Evolutionary conservation across 2,797 vertebrate genomes (phyloP), one percentile per base, ranked within the genome.

Genomic region (Paguma larvata): DNA sequence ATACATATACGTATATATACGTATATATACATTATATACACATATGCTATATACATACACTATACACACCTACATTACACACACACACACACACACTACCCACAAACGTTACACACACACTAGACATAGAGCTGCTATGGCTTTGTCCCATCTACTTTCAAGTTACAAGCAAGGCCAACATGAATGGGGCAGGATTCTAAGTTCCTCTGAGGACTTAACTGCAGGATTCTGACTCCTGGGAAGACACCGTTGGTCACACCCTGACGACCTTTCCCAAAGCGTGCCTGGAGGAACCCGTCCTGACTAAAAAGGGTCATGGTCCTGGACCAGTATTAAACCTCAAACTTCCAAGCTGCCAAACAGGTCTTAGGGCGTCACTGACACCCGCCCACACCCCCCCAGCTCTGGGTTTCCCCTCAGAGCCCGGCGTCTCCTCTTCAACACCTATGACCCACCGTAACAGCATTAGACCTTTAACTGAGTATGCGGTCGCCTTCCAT

Each of bases 401-500:
- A 63, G 2, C 0, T 15, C 15, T 5, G 30, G 14, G 59, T 18
- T 65, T 98, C 97, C 92, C 34, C 9, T 5, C 25, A 95, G 98
- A 98, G 96, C 96, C 95, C 5, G 0, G 93, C 89, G 23, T 82
- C 67, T 92, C 97, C 97, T 95, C 89, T 95, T 94, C 95, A 78
- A 94, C 97, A 92, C 89, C 62, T 87, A 68, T 0, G 1, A 97
- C 89, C 44, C 90, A 41, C 72, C 38, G 38, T 98, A 96, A 96
- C 97, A 96, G 97, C 96, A 84, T 97, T 97, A 88, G 93, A 90
- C 68, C 96, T 98, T 98, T 98, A 94, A 85, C 95, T 95, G 97
- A 97, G 98, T 0, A 98, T 98, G 97, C 90, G 94, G 72, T 97
- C 96, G 48, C 97, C 98, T 98, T 95, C 97, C 97, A 97, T 85